Evolutionary conservation across 2,797 vertebrate genomes (phyloP).

Genomic region (Etheostoma perlongum): DNA sequence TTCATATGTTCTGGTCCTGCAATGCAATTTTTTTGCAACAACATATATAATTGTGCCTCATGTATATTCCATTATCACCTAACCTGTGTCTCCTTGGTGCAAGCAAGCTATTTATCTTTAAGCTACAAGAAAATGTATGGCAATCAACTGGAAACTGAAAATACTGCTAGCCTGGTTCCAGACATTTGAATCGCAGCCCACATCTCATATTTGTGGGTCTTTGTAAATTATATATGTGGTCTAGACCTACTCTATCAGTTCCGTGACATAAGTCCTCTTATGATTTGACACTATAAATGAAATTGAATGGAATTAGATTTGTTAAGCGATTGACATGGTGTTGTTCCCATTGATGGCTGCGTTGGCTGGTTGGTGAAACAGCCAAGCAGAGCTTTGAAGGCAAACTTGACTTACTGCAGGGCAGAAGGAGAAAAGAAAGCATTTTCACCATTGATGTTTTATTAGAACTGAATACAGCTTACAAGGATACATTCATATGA

Average conservation of each 20-base stretch:
- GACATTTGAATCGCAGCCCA: not conserved
- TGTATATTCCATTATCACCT: constrained; percentile 38
- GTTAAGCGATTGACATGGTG: too few species aligned
- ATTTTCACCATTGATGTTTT: not conserved
- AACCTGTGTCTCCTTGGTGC: constrained; percentile 15
- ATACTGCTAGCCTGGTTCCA: not conserved
- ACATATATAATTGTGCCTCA: constrained; percentile 9
- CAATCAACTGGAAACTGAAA: not conserved
- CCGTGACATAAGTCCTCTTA: too few species aligned
- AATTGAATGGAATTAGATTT: not conserved
- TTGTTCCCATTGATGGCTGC: not conserved
- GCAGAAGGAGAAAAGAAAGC: not conserved
- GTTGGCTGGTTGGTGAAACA: not conserved
- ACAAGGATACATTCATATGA: too few species aligned
- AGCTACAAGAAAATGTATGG: not conserved
- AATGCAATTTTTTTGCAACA: constrained; percentile 14
- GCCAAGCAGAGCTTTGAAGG: not conserved
- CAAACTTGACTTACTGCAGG: not conserved
- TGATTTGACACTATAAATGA: too few species aligned
- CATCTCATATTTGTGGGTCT: too few species aligned
- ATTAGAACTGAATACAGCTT: too few species aligned
- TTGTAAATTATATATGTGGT: too few species aligned
- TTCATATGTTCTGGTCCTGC: constrained; percentile 3
- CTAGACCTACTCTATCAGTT: too few species aligned
- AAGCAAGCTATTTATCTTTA: not conserved